A percentile compares a stretch with the other conserved stretches of the same genome.
Evolutionary conservation across 2,888 invertebrate species (phyloP).

Genomic region (Ischnus inquisitorius): DNA sequence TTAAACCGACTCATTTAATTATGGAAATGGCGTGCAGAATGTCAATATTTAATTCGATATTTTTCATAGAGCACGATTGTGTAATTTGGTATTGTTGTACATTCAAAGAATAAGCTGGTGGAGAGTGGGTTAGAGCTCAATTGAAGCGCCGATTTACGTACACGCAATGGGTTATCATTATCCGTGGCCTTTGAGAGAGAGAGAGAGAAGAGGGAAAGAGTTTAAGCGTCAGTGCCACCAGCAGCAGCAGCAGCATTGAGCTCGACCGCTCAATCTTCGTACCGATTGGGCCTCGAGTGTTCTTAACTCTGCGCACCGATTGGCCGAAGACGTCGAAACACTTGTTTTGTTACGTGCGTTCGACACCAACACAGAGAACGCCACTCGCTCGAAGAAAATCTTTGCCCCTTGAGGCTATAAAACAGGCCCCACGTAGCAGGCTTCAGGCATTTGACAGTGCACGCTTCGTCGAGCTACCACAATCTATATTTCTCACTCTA

Average conservation of each 20-base stretch:
- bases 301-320: constrained; percentile 66
- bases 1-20: too few species aligned
- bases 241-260: constrained; percentile 3
- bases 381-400: constrained; percentile 25
- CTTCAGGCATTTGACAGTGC: constrained; percentile 62
- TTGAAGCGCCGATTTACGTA: constrained; percentile 65
- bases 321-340: constrained; percentile 68
- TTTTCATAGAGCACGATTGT: too few species aligned
- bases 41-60: too few species aligned
- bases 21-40: too few species aligned
- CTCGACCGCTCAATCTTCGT: constrained; percentile 65
- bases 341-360: constrained; percentile 66
- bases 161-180: constrained; percentile 74
- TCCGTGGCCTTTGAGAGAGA: constrained; percentile 64
- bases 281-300: constrained; percentile 71
- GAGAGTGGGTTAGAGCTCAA: constrained; percentile 48
- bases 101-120: background rate
- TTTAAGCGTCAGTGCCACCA: constrained; percentile 4
- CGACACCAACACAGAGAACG: constrained; percentile 12
- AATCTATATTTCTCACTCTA: background rate
- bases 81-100: background rate
- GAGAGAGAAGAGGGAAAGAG: constrained; percentile 6
- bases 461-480: constrained; percentile 40
- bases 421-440: constrained; percentile 46
- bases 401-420: constrained; percentile 55